Evolutionary conservation across 2,113 vertebrate genomes (phyloP), one percentile per base, ranked within the genome.

Genomic region (Romanogobio albipinnatus): DNA sequence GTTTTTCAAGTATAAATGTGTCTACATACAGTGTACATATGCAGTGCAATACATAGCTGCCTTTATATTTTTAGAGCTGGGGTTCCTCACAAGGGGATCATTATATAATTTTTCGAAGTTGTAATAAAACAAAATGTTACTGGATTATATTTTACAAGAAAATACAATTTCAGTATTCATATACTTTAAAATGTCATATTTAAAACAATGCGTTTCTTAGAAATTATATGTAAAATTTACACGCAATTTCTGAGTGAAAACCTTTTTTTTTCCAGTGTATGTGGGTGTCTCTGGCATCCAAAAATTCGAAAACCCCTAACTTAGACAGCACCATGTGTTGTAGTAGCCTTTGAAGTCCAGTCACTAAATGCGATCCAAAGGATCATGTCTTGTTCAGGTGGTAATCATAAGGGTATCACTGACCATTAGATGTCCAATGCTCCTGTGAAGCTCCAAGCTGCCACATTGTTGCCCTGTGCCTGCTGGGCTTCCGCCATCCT

Each of bases 351-450:
- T 29, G n/a, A 26, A 79, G 91, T 89, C 89, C 93, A 94, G 93
- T 94, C 92, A 68, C 45, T 76, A 85, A 87, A 87, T 51, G 43
- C 68, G 36, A 64, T 83, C 75, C 47, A 71, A 14, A 62, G 80
- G 74, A 78, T 82, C 59, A 68, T 56, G 45, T 58, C 51, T 76
- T 88, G 73, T 79, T 77, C 88, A 68, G 90, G 86, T 13, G 90
- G 91, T 90, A 88, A 88, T 49, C 51, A 70, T 61, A 80, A 51
- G 94, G 94, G 78, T 85, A 71, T 58, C 47, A 51, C 29, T 51
- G 33, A 66, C 47, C 10, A 78, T 22, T 73, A 43, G 24, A 39
- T 29, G 76, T 77, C 84, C 82, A 74, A 80, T 56, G 68, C 76
- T 84, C 86, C 87, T 81, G 86, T 64, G 81, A 80, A 43, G 89